Evolutionary conservation across 1,140 invertebrate genomes (phyloP).

Genomic region (Ceratosolen solmsi): DNA sequence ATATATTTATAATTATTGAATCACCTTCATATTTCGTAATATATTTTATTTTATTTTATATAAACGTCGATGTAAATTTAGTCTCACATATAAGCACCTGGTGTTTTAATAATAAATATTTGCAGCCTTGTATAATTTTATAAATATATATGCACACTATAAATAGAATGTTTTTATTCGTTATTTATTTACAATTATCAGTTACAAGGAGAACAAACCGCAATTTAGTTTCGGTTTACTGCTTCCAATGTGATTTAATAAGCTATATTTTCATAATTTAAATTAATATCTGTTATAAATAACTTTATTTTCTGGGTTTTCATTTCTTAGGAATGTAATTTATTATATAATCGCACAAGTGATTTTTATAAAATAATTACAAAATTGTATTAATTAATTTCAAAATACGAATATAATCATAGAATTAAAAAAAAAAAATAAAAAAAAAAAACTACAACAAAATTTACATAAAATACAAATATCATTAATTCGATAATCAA

Average conservation of each 20-base stretch:
- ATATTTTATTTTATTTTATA: not conserved
- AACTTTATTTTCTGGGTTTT: not conserved
- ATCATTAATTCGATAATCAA: too few species aligned
- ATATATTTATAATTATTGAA: not conserved
- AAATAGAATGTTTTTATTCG: not conserved
- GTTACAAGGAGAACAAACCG: not conserved
- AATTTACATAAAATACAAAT: too few species aligned
- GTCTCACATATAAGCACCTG: not conserved
- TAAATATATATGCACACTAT: not conserved
- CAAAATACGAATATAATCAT: too few species aligned
- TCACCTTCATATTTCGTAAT: not conserved
- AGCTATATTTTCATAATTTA: not conserved
- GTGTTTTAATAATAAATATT: not conserved
- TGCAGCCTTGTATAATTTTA: not conserved
- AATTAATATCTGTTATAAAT: not conserved
- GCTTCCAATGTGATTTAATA: not conserved
- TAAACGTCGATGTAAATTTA: not conserved
- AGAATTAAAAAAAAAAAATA: too few species aligned
- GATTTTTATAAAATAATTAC: too few species aligned
- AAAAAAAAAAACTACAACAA: too few species aligned
- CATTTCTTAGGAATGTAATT: not conserved
- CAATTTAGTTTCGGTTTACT: not conserved
- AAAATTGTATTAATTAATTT: too few species aligned
- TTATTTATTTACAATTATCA: not conserved
- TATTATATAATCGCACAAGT: too few species aligned